Evolutionary conservation across 2,888 invertebrate genomes (phyloP).

Genomic region (Exocentrus adspersus): DNA sequence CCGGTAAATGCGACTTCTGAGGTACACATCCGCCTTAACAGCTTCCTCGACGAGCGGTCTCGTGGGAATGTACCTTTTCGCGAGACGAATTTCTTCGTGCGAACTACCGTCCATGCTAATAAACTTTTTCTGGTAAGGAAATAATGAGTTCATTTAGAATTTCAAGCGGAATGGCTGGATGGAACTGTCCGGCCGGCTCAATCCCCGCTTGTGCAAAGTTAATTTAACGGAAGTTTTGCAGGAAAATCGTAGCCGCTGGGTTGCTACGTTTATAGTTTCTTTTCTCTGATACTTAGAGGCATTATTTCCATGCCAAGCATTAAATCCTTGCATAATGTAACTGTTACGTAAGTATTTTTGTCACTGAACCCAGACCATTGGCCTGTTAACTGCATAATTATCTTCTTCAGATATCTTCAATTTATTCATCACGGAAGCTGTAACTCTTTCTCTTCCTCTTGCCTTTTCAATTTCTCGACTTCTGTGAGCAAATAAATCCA

Average conservation of each 20-base stretch:
- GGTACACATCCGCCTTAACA: not conserved
- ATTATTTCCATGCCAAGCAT: too few relatives aligned
- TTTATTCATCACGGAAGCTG: not conserved
- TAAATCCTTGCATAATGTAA: too few relatives aligned
- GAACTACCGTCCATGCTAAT: not conserved
- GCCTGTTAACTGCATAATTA: not conserved
- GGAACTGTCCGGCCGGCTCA: too few relatives aligned
- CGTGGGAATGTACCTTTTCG: conserved; percentile 10
- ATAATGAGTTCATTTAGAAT: not conserved
- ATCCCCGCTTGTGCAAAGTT: too few relatives aligned
- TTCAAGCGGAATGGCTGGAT: too few relatives aligned
- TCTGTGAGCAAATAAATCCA: too few relatives aligned
- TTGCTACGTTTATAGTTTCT: too few relatives aligned
- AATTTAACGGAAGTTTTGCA: too few relatives aligned
- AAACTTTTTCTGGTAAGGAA: conserved; percentile 6
- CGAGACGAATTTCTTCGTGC: conserved; percentile 2
- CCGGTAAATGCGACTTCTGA: not conserved
- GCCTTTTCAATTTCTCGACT: too few relatives aligned
- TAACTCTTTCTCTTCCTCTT: not conserved
- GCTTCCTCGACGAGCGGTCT: conserved; percentile 5
- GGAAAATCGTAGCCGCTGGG: too few relatives aligned
- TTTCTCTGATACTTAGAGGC: too few relatives aligned
- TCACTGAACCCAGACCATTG: not conserved
- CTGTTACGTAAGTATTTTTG: too few relatives aligned
- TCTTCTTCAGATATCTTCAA: not conserved